Evolutionary conservation across 2,888 invertebrate species (phyloP).

Genomic region (Hirtodrosophila trivittata): DNA sequence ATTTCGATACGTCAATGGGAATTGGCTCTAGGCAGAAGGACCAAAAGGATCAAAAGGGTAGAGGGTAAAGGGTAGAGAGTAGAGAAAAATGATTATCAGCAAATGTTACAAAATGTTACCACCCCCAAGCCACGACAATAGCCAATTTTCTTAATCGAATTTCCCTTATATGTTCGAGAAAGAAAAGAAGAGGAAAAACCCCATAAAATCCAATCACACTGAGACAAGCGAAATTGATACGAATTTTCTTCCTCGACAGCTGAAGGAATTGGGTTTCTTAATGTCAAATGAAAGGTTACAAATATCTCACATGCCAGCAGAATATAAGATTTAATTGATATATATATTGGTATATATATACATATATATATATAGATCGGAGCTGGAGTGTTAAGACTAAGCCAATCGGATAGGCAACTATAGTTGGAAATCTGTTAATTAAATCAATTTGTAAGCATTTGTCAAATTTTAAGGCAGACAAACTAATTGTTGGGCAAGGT

Average conservation of each 20-base stretch:
- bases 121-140: constrained; percentile 9
- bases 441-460: too few relatives aligned
- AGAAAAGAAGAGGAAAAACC: constrained; percentile 22
- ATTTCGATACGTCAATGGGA: background rate
- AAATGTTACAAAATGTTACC: constrained; percentile 1
- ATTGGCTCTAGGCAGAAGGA: background rate
- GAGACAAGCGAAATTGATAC: constrained; percentile 38
- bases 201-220: constrained; percentile 42
- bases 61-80: background rate
- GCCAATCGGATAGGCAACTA: too few relatives aligned
- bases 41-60: background rate
- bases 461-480: too few relatives aligned
- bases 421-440: too few relatives aligned
- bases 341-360: constrained; percentile 4
- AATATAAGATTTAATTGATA: too few relatives aligned
- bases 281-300: background rate
- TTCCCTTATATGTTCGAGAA: constrained; percentile 27
- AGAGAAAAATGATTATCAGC: constrained; percentile 5
- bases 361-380: background rate
- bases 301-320: background rate
- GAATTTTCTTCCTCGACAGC: too few relatives aligned
- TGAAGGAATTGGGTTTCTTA: background rate
- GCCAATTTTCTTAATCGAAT: constrained; percentile 35
- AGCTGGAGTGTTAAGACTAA: too few relatives aligned
- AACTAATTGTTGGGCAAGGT: too few relatives aligned